phyloP scores from a whole-genome alignment of 2,888 invertebrate genomes.

The Xanthostigma xanthostigma region DNA sequence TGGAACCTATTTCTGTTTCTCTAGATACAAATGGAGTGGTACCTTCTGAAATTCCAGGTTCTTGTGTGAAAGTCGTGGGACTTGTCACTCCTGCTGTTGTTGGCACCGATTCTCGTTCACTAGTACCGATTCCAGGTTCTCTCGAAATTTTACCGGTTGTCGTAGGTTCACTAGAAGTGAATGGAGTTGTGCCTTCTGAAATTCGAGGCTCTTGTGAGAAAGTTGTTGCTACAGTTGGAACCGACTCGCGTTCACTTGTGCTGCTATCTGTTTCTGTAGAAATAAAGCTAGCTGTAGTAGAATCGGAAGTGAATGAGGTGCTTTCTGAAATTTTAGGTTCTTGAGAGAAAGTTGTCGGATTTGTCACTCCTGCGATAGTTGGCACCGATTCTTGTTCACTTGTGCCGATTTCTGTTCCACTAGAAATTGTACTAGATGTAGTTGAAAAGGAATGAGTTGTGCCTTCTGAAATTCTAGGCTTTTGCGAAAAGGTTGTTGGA shows the following conservation, averaged over 20 bases:
- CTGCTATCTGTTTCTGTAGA: background rate
- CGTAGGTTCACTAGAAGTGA: slow-evolving; percentile 3
- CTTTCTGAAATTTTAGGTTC: background rate
- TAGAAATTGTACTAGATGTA: too few relatives aligned
- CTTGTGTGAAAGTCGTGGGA: background rate
- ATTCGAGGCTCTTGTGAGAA: background rate
- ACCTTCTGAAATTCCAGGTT: too few relatives aligned
- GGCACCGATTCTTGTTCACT: too few relatives aligned
- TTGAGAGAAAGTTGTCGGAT: too few relatives aligned
- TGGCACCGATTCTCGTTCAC: slow-evolving; percentile 7
- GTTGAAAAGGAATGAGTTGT: too few relatives aligned
- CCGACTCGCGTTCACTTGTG: background rate
- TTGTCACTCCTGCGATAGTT: too few relatives aligned
- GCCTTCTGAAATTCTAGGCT: too few relatives aligned
- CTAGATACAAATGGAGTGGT: too few relatives aligned
- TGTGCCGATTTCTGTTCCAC: too few relatives aligned
- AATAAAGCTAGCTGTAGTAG: slow-evolving; percentile 6
- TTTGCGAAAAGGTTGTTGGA: background rate
- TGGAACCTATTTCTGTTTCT: too few relatives aligned
- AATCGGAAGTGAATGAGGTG: slow-evolving; percentile 2
- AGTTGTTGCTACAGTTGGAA: slow-evolving; percentile 1
- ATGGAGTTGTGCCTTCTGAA: slow-evolving; percentile 5
- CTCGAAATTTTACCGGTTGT: slow-evolving; percentile 4
- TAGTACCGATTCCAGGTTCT: background rate
- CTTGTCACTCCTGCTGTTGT: slow-evolving; percentile 5